These are phyloP conservation scores for Harmothoe impar DNA, from an alignment of 2,888 invertebrate genomes.

Conservation along the genomic window DNA sequence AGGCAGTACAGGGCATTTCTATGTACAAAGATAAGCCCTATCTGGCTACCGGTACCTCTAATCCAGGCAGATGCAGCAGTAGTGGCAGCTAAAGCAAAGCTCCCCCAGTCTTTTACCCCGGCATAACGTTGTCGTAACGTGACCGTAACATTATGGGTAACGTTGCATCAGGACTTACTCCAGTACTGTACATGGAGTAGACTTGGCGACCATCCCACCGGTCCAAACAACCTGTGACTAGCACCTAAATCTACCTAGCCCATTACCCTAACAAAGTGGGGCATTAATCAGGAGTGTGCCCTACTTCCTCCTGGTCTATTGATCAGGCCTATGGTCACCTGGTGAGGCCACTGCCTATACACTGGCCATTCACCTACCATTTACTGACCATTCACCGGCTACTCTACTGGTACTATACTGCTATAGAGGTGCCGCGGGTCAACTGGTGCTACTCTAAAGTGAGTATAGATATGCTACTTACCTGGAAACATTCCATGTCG, in stretches of 20 bases:
- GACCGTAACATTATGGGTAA: neutral
- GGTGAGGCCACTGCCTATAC: conserved; percentile 9
- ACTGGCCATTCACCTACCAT: conserved; percentile 17
- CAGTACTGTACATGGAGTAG: neutral
- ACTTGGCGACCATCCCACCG: neutral
- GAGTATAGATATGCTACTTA: too few relatives aligned
- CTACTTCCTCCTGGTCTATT: neutral
- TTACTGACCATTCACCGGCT: neutral
- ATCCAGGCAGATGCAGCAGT: too few relatives aligned
- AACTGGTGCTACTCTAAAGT: neutral
- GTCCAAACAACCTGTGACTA: neutral
- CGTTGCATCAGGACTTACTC: neutral
- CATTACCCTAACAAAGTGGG: too few relatives aligned
- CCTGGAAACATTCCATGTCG: too few relatives aligned
- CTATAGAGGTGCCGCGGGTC: neutral
- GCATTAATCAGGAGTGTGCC: too few relatives aligned
- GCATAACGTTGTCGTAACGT: neutral
- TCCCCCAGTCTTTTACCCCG: neutral
- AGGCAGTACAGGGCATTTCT: too few relatives aligned
- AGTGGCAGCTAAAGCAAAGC: too few relatives aligned
- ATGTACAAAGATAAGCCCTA: too few relatives aligned
- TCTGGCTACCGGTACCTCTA: too few relatives aligned
- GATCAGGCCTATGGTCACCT: conserved; percentile 19
- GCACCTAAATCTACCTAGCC: neutral
- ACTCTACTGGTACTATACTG: neutral